Base-by-base conservation (phyloP, 2,888 invertebrate genomes). In the Tetragnatha montana region DNA sequence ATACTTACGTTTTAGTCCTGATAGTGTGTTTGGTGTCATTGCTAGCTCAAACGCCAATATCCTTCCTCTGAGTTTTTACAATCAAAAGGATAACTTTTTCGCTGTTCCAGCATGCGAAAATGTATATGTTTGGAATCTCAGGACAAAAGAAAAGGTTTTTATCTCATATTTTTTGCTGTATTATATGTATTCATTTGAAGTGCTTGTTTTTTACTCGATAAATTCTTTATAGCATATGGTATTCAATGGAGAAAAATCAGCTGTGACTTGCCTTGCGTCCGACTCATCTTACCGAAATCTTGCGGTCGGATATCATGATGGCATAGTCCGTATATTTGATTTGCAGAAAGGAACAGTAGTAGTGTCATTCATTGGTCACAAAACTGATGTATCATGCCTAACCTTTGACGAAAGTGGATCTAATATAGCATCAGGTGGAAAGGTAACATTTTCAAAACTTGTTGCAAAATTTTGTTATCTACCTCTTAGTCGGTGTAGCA, bases 51-150 rank as follows among this genome's bases (percentile, higher is more conserved):
- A 96, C 91, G 96, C 97, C 91, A 98, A 98, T 94, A 95, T 96
- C 60, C 95, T 95, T 85, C 97, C 97, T 93, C 95, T 98, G 0
- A 95, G 96, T 70, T 94, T 97, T 93, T 8, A 7, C 19, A 51
- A 70, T 0, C 21, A 50, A 19, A 83, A 74, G 74, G 60, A 85
- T n/a, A 83, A 80, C 83, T 98, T 96, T 94, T 95, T 97, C 80
- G 98, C 98, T 74, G 96, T 96, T n/a, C 98, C 97, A 82, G 98
- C 97, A 10, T 97, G 97, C 93, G 98, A 99, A 94, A 96, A 98
- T 95, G 96, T 98, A 91, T 95, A 96, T 92, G 95, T 99, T 92
- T 99, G 98, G 98, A 99, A 99, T 94, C 95, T 98, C 93, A 95
- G 97, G 93, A 95, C 97, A 8, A 96, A 96, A 71, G 96, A 97